These are phyloP conservation scores for Heliopora coerulea DNA, from an alignment of 92 coral and sea anemone genomes.

Conservation along the genomic window DNA sequence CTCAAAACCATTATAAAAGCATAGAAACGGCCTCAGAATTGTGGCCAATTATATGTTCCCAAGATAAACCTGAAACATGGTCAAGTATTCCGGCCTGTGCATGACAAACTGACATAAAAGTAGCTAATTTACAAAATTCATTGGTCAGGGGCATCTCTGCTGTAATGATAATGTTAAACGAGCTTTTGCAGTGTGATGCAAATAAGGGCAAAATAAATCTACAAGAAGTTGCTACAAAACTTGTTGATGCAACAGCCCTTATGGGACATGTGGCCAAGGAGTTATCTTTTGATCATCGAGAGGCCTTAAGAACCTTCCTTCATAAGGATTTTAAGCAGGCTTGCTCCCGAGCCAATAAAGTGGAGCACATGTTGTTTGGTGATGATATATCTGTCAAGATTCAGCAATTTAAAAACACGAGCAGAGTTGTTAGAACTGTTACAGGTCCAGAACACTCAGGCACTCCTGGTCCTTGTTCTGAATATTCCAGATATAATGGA, in stretches of 20 bases:
- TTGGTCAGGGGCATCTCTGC: background rate
- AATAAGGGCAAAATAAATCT: slow-evolving; percentile 7
- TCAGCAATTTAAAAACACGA: slow-evolving; percentile 53
- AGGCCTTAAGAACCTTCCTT: slow-evolving; percentile 50
- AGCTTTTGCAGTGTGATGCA: background rate
- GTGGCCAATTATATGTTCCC: slow-evolving; percentile 3
- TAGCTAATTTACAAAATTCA: slow-evolving; percentile 10
- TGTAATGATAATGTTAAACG: no score
- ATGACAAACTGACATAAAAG: background rate
- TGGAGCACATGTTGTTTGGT: slow-evolving; percentile 58
- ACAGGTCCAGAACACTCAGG: background rate
- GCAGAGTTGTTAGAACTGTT: slow-evolving; percentile 8
- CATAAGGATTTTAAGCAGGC: slow-evolving; percentile 54
- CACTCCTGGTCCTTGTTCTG: background rate
- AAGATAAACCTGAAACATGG: slow-evolving; percentile 16
- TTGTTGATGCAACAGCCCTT: slow-evolving; percentile 58
- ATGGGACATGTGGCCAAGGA: slow-evolving; percentile 54
- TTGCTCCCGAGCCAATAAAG: slow-evolving; percentile 59
- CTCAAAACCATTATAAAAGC: background rate
- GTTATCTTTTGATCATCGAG: slow-evolving; percentile 50
- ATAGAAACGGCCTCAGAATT: slow-evolving; percentile 14
- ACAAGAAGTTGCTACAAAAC: slow-evolving; percentile 34
- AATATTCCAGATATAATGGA: background rate
- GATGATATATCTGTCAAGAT: slow-evolving; percentile 56
- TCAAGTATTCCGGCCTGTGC: slow-evolving; percentile 5